A percentile compares a stretch with the other conserved stretches of the same genome.
Conservation (phyloP, 2,888 invertebrate species). For the Orthosia cruda region DNA sequence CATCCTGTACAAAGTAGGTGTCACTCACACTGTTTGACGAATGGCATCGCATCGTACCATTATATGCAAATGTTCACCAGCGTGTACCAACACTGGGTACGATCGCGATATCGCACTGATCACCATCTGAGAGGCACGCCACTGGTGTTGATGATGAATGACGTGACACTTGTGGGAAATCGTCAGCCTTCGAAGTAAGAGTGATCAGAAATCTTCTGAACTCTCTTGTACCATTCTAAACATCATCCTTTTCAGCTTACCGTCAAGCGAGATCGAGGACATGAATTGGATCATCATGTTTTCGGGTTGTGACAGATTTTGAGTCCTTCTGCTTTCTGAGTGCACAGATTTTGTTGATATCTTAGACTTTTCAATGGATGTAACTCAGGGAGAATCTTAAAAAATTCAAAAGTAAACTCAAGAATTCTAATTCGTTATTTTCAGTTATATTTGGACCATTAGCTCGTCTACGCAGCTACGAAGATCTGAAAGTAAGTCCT, state of each 20-base stretch:
- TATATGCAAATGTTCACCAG: slow-evolving; percentile 91
- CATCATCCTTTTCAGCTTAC: no score
- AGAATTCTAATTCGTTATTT: no score
- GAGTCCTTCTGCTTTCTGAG: neutral
- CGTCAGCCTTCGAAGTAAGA: no score
- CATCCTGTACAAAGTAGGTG: slow-evolving; percentile 78
- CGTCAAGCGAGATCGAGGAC: no score
- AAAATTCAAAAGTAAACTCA: no score
- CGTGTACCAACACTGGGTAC: slow-evolving; percentile 75
- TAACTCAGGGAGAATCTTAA: no score
- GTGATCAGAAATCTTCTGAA: no score
- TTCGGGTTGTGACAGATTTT: neutral
- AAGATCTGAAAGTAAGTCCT: neutral
- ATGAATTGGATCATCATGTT: neutral
- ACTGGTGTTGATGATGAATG: slow-evolving; percentile 62
- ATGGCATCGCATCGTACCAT: slow-evolving; percentile 81
- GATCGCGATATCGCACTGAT: slow-evolving; percentile 80
- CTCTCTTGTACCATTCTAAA: no score
- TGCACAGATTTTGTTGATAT: no score
- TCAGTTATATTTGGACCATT: no score
- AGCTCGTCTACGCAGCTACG: no score
- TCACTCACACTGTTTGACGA: slow-evolving; percentile 83
- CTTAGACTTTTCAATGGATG: no score
- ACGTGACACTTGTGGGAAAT: slow-evolving; percentile 53
- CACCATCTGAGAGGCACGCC: slow-evolving; percentile 79